Percentiles rank a stretch among this genome's conserved stretches.
These are phyloP conservation scores for Elaphurus davidianus DNA, from an alignment of 2,113 vertebrate species.

Conservation along the genomic window DNA sequence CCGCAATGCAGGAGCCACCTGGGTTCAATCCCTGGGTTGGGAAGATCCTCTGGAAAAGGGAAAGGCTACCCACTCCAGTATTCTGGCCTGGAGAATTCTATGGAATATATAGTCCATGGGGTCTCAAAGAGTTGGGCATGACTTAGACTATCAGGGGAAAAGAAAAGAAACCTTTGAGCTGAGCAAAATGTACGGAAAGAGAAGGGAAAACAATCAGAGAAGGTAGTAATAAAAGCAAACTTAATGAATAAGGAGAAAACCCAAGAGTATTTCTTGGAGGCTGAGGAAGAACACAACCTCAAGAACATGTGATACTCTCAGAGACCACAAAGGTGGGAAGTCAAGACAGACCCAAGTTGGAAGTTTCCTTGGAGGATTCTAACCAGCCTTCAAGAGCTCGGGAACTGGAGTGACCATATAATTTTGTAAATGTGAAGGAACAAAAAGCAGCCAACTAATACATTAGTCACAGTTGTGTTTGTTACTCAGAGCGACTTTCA, in stretches of 20 bases:
- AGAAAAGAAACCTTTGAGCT: background rate
- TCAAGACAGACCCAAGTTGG: background rate
- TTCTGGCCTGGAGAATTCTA: background rate
- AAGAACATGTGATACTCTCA: background rate
- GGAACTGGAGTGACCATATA: background rate
- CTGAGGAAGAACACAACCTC: background rate
- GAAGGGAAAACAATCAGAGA: background rate
- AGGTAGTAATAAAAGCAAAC: background rate
- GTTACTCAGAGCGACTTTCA: background rate
- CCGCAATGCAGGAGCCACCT: background rate
- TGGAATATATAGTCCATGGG: background rate
- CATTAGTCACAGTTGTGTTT: background rate
- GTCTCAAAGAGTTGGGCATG: background rate
- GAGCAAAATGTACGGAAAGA: background rate
- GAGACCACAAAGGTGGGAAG: background rate
- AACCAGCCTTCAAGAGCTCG: background rate
- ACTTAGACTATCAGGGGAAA: background rate
- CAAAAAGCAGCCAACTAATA: background rate
- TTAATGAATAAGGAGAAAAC: background rate
- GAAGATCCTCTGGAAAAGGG: background rate
- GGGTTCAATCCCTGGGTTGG: background rate
- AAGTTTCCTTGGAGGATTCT: background rate
- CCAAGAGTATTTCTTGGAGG: background rate
- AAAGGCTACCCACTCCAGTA: background rate
- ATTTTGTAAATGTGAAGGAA: background rate